Percentiles rank a stretch among this genome's conserved stretches.
phyloP scores from a whole-genome alignment of 2,797 vertebrate species.

The Pangasius krempfi region DNA sequence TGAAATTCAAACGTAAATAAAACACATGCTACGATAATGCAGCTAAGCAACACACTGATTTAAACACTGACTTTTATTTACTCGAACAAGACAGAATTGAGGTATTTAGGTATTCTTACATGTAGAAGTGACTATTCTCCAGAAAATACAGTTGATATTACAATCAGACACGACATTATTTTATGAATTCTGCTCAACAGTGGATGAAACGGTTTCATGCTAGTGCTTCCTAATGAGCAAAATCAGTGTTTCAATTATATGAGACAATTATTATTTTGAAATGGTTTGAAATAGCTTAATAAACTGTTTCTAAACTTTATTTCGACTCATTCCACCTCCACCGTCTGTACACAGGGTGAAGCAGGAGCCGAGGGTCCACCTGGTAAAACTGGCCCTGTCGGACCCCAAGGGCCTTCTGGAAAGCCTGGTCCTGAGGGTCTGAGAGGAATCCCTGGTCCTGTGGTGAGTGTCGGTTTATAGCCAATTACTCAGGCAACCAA shows the following conservation, averaged over 20 bases:
- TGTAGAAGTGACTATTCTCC: background rate
- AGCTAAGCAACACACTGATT: too few species aligned
- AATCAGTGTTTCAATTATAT: background rate
- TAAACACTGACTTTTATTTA: too few species aligned
- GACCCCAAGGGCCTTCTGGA: slow-evolving; percentile 92
- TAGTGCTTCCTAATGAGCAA: background rate
- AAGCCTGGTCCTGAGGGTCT: slow-evolving; percentile 96
- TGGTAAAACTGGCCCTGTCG: slow-evolving; percentile 97
- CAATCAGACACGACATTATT: background rate
- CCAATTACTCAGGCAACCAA: background rate
- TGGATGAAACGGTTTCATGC: background rate
- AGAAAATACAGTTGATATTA: background rate
- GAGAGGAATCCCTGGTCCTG: slow-evolving; percentile 93
- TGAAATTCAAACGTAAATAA: too few species aligned
- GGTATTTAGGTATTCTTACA: background rate
- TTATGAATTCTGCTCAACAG: background rate
- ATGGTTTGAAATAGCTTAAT: background rate
- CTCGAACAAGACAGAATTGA: background rate
- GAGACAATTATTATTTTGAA: background rate
- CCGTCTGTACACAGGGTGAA: slow-evolving; percentile 82
- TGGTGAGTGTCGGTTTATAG: slow-evolving; percentile 78
- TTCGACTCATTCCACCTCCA: background rate
- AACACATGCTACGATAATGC: background rate
- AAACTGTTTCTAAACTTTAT: background rate
- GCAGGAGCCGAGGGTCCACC: slow-evolving; percentile 89